phyloP scores from a whole-genome alignment of 2,797 vertebrate species.

The Rhynchonycteris naso region DNA sequence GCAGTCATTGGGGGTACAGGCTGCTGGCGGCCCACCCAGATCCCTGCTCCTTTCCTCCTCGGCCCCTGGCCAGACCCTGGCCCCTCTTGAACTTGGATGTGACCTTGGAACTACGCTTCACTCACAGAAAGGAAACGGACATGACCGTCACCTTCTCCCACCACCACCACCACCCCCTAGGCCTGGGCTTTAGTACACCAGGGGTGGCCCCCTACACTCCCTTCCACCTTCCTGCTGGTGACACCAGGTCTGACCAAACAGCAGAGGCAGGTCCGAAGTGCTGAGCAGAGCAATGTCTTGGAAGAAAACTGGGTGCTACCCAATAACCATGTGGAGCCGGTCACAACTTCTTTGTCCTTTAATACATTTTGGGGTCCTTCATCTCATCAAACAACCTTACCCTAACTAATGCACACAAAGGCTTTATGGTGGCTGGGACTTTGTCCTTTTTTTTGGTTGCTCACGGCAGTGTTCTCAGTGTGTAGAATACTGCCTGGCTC shows the following conservation, averaged over 20 bases:
- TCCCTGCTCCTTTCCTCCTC: neutral
- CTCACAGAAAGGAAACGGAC: neutral
- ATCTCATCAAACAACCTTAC: neutral
- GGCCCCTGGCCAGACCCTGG: neutral
- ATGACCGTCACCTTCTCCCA: neutral
- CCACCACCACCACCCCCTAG: no score
- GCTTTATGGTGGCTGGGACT: neutral
- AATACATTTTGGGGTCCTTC: neutral
- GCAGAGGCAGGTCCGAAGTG: neutral
- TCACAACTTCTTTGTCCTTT: neutral
- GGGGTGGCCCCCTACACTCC: rapidly evolving
- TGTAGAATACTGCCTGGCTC: neutral
- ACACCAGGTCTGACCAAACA: neutral
- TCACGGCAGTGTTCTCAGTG: neutral
- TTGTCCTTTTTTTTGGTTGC: neutral
- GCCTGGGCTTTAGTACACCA: neutral
- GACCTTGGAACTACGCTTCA: neutral
- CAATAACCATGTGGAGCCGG: rapidly evolving
- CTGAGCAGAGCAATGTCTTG: neutral
- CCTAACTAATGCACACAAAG: neutral
- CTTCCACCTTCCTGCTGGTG: no score
- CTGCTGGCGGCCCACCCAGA: neutral
- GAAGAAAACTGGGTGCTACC: neutral
- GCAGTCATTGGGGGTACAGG: neutral
- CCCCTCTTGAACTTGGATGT: neutral